Evolutionary conservation across 2,113 vertebrate genomes (phyloP).

Genomic region (Hyla sarda): DNA sequence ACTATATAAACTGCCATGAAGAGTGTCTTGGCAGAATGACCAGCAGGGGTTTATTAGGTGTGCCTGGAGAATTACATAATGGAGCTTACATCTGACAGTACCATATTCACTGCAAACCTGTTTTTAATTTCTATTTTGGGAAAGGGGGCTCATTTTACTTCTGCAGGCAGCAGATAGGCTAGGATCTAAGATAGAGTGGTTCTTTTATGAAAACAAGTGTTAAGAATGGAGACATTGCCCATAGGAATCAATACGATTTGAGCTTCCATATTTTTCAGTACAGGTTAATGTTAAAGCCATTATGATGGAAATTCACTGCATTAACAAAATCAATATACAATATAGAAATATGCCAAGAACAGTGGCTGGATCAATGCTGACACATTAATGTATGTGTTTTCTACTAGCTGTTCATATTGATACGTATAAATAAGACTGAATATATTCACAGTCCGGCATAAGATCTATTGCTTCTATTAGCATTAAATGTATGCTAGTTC

Average conservation of each 20-base stretch:
- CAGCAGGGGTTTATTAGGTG: background rate
- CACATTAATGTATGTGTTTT: constrained; percentile 23
- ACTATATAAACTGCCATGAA: no score
- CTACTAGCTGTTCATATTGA: background rate
- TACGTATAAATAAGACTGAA: background rate
- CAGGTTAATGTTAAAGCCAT: constrained; percentile 13
- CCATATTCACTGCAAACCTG: background rate
- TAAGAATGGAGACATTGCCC: background rate
- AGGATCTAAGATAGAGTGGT: background rate
- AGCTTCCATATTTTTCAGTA: background rate
- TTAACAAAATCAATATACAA: constrained; percentile 6
- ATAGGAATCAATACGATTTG: background rate
- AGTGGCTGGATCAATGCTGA: constrained; percentile 9
- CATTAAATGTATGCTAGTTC: background rate
- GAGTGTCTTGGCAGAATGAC: no score
- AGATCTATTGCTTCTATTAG: constrained; percentile 33
- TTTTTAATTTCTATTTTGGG: background rate
- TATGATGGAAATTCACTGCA: background rate
- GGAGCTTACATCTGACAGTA: background rate
- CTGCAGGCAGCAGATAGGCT: background rate
- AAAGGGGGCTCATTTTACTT: background rate
- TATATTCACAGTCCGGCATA: background rate
- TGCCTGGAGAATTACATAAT: background rate
- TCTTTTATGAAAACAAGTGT: background rate
- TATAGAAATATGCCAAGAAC: background rate